These are phyloP conservation scores for Schizaphis graminum DNA, from an alignment of 2,888 invertebrate species.

Conservation along the genomic window DNA sequence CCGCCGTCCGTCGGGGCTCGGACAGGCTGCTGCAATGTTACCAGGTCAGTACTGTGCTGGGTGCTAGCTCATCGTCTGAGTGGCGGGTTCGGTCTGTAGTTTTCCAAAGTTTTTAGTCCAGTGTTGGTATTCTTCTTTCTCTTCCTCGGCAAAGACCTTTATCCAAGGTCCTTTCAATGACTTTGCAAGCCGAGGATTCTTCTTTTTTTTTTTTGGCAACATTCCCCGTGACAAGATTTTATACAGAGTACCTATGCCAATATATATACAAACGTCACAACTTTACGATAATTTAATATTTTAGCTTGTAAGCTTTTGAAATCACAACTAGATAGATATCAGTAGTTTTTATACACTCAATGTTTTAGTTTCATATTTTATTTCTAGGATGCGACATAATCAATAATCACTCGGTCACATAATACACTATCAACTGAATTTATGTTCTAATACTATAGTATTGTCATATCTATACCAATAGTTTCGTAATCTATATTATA, in stretches of 20 bases:
- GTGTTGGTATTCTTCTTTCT: background rate
- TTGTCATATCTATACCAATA: background rate
- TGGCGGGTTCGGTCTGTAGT: background rate
- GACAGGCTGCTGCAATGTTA: constrained; percentile 53
- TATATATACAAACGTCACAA: background rate
- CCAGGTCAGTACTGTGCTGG: constrained; percentile 47
- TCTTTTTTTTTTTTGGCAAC: constrained; percentile 27
- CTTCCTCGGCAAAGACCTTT: background rate
- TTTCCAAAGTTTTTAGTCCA: background rate
- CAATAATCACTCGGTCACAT: background rate
- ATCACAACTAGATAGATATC: background rate
- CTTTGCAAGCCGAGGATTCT: background rate
- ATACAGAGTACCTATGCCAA: background rate
- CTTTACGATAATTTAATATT: background rate
- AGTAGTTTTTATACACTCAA: background rate
- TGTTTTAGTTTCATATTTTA: background rate
- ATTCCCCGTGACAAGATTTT: background rate
- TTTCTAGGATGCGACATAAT: background rate
- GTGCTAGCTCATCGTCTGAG: background rate
- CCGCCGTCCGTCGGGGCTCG: constrained; percentile 1
- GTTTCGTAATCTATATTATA: background rate
- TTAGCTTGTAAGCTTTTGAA: background rate
- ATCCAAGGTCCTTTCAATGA: constrained; percentile 61
- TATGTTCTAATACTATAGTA: background rate
- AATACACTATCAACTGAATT: background rate